Conservation (phyloP, 2,113 vertebrate genomes). For the Ranitomeya imitator region DNA sequence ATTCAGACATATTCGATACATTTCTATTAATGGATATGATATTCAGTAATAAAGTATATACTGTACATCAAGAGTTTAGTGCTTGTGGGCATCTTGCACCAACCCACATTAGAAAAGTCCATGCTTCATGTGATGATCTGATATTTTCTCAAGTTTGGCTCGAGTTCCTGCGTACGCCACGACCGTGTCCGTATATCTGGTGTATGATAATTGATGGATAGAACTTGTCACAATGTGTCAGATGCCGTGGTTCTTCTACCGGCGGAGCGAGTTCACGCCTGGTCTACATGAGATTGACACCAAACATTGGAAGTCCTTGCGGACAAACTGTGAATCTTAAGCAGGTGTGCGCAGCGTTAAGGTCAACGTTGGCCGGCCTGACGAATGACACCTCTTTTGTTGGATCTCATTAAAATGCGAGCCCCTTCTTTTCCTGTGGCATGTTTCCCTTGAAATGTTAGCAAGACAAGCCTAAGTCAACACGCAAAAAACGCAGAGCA, state of each 20-base stretch:
- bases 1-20: too few species aligned
- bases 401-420: slow-evolving; percentile 52
- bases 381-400: slow-evolving; percentile 55
- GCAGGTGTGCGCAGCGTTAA: slow-evolving; percentile 42
- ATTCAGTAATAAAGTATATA: too few species aligned
- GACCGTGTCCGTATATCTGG: not conserved
- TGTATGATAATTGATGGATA: not conserved
- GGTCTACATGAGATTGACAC: slow-evolving; percentile 27
- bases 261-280: slow-evolving; percentile 13
- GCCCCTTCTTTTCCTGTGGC: slow-evolving; percentile 55
- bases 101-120: not conserved
- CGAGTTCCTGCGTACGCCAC: too few species aligned
- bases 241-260: not conserved
- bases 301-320: slow-evolving; percentile 18
- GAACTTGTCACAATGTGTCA: not conserved
- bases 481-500: slow-evolving; percentile 47
- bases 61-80: too few species aligned
- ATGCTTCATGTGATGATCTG: too few species aligned
- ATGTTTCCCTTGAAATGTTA: slow-evolving; percentile 56
- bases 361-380: slow-evolving; percentile 40
- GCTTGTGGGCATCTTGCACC: too few species aligned
- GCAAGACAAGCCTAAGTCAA: slow-evolving; percentile 52
- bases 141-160: too few species aligned
- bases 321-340: slow-evolving; percentile 52
- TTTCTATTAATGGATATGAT: too few species aligned